Base-by-base conservation (phyloP, 2,797 vertebrate genomes). In the Podarcis siculus region DNA sequence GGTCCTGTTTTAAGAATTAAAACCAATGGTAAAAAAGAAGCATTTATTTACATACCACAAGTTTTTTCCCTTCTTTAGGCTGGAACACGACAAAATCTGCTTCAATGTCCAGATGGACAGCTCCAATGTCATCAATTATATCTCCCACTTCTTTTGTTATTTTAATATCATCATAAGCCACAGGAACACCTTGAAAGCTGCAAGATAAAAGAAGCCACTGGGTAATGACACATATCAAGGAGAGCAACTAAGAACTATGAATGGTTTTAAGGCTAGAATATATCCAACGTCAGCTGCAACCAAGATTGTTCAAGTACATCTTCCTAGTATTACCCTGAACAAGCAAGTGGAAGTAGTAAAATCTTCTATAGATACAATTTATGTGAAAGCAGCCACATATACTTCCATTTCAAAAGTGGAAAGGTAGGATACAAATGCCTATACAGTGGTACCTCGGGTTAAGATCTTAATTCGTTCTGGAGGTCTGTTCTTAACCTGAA, bases 41-140 rank as follows among this genome's bases (percentile, higher is more conserved):
- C 2, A 23, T 37, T n/a, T 37, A 73, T 75, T 15, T 76, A 91
- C 97, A 88, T 96, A 99, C 99, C 98, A 97, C 90, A 85, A 99
- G 96, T n/a, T 96, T 98, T 55, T 98, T 97, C 87, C 98, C 98
- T 8, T 89, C 97, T 86, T 94, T 90, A 45, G 99, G 98, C 90
- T 97, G 97, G 93, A 99, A 99, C 84, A 98, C 91, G 45, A 99
- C 94, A 87, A 99, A 99, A 89, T 97, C 97, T 3, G 98, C 98
- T 91, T 99, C 97, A 69, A 99, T 92, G 94, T 99, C 96, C 89
- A 99, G 92, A 93, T 99, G 99, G 95, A 99, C 96, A 92, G 98
- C 98, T n/a, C 98, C 98, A 9, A 98, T 98, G 92, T 99, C 99
- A 35, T 99, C 98, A 37, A 97, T 97, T 89, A 99, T 99, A 92